Percentiles rank a stretch among this genome's conserved stretches.
Conservation (phyloP, 2,888 invertebrate genomes). For the Eilema depressum region DNA sequence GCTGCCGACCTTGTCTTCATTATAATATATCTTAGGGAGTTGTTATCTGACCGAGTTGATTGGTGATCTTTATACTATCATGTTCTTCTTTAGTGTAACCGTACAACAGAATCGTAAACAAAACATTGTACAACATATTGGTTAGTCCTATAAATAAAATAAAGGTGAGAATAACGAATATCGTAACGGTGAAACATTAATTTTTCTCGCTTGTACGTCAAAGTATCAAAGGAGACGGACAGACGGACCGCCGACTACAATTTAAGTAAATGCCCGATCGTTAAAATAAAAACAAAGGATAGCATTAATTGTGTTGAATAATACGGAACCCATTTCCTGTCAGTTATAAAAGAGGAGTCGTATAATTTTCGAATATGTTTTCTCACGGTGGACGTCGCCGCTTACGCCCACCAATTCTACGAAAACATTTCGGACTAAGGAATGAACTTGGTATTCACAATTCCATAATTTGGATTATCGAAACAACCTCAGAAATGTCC, state of each 20-base stretch:
- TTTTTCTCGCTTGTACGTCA: constrained; percentile 52
- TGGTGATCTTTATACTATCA: constrained; percentile 64
- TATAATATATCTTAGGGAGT: constrained; percentile 76
- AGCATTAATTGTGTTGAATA: constrained; percentile 59
- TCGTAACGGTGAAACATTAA: constrained; percentile 30
- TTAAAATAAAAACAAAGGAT: constrained; percentile 61
- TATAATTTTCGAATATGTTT: constrained; percentile 75
- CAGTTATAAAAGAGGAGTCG: constrained; percentile 64
- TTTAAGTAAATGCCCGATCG: constrained; percentile 53
- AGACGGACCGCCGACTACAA: constrained; percentile 57
- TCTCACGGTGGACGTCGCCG: constrained; percentile 78
- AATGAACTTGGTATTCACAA: constrained; percentile 76
- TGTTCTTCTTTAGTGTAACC: constrained; percentile 51
- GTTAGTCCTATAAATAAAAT: constrained; percentile 24
- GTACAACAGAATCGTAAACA: constrained; percentile 51
- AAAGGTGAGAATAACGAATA: constrained; percentile 31
- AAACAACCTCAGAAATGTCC: constrained; percentile 59
- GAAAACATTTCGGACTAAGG: constrained; percentile 77
- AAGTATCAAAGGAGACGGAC: constrained; percentile 54
- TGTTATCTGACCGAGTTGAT: constrained; percentile 68
- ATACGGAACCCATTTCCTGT: constrained; percentile 61
- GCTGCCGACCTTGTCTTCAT: constrained; percentile 77
- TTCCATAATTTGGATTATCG: constrained; percentile 70
- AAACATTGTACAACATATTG: constrained; percentile 34
- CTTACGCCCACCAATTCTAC: constrained; percentile 79